A percentile compares a stretch with the other conserved stretches of the same genome.
Evolutionary conservation across 2,888 invertebrate species (phyloP).

Genomic region (Sminthurinus aureus): DNA sequence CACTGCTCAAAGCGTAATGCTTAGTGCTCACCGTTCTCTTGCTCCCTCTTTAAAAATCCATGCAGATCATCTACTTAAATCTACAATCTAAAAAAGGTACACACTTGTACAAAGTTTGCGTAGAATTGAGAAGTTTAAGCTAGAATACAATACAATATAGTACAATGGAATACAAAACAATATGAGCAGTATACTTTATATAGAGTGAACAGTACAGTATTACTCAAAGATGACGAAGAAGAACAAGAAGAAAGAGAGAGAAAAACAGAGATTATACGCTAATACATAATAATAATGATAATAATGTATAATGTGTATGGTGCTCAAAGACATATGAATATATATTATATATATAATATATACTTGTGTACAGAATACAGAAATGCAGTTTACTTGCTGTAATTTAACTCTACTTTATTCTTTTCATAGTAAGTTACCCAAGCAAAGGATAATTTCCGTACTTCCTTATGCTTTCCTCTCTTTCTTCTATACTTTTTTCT

Average conservation of each 20-base stretch:
- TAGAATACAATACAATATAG: conserved; percentile 17
- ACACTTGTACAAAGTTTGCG: not conserved
- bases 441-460: conserved; percentile 36
- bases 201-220: not conserved
- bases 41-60: conserved; percentile 22
- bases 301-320: no score
- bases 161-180: conserved; percentile 12
- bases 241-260: not conserved
- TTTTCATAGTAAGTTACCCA: conserved; percentile 17
- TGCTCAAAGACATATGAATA: no score
- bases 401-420: conserved; percentile 33
- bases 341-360: not conserved
- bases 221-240: no score
- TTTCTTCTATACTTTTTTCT: not conserved
- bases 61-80: conserved; percentile 25
- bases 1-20: not conserved
- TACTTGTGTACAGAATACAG: not conserved
- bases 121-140: not conserved
- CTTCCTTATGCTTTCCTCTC: conserved; percentile 19
- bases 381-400: conserved; percentile 8
- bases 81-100: not conserved
- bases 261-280: no score
- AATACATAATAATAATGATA: no score
- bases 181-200: not conserved
- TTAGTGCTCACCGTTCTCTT: no score